phyloP scores from a whole-genome alignment of 2,797 vertebrate genomes.

The Rhabdophis nuchalis region DNA sequence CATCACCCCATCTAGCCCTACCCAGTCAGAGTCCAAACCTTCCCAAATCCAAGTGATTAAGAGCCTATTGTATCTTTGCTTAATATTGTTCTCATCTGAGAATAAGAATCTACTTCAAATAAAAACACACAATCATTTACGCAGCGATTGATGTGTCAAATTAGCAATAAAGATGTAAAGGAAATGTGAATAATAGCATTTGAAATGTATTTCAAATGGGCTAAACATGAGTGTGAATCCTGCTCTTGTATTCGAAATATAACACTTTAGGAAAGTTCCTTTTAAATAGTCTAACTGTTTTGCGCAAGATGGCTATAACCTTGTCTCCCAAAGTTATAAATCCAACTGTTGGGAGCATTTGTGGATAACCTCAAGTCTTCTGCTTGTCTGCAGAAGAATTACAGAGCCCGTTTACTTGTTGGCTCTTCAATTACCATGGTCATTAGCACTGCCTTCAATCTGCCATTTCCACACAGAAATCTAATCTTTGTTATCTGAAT shows the following conservation, averaged over 20 bases:
- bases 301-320: neutral
- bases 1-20: too few relatives aligned
- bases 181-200: neutral
- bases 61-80: neutral
- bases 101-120: too few relatives aligned
- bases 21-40: too few relatives aligned
- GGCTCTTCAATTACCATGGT: neutral
- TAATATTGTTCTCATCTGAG: neutral
- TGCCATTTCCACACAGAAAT: neutral
- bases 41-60: too few relatives aligned
- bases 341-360: neutral
- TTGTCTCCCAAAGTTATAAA: neutral
- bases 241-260: neutral
- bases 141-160: neutral
- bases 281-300: neutral
- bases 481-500: neutral
- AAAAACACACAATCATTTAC: neutral
- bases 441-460: neutral
- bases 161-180: neutral
- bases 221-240: neutral
- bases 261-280: neutral
- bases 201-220: neutral
- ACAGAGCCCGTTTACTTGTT: neutral
- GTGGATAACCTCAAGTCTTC: neutral
- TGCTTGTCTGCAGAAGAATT: neutral